phyloP scores from a whole-genome alignment of 2,888 invertebrate genomes.

The Pristionchus maxplancki region DNA sequence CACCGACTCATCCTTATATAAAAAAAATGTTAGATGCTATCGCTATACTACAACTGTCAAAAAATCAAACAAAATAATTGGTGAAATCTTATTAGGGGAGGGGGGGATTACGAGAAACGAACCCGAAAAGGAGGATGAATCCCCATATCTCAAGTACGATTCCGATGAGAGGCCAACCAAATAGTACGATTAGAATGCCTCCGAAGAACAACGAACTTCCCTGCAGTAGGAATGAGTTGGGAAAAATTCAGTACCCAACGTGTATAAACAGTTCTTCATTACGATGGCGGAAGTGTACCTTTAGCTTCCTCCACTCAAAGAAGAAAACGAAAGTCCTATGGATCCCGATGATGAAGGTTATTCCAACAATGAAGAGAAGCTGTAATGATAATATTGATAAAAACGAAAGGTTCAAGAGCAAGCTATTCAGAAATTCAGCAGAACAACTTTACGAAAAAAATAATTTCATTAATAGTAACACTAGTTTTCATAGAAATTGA shows the following conservation, averaged over 20 bases:
- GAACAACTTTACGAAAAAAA: too few relatives aligned
- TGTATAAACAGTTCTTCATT: background rate
- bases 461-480: too few relatives aligned
- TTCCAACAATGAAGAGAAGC: constrained; percentile 95
- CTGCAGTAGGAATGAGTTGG: constrained; percentile 32
- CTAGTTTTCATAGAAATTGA: too few relatives aligned
- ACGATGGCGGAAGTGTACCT: constrained; percentile 81
- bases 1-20: too few relatives aligned
- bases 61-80: too few relatives aligned
- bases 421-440: too few relatives aligned
- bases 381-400: constrained; percentile 80
- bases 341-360: constrained; percentile 95
- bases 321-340: constrained; percentile 96
- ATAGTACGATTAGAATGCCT: constrained; percentile 91
- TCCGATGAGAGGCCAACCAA: constrained; percentile 96
- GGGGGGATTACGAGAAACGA: too few relatives aligned
- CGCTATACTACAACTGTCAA: too few relatives aligned
- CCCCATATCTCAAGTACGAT: constrained; percentile 98
- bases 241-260: too few relatives aligned
- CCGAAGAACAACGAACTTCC: constrained; percentile 74
- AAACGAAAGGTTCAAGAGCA: background rate
- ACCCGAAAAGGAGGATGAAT: constrained; percentile 86
- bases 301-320: constrained; percentile 95
- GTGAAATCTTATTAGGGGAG: too few relatives aligned
- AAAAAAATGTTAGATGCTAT: too few relatives aligned